Evolutionary conservation across 1,140 invertebrate genomes (phyloP), one percentile per base, ranked within the genome.

Genomic region (Diachasmimorpha longicaudata): DNA sequence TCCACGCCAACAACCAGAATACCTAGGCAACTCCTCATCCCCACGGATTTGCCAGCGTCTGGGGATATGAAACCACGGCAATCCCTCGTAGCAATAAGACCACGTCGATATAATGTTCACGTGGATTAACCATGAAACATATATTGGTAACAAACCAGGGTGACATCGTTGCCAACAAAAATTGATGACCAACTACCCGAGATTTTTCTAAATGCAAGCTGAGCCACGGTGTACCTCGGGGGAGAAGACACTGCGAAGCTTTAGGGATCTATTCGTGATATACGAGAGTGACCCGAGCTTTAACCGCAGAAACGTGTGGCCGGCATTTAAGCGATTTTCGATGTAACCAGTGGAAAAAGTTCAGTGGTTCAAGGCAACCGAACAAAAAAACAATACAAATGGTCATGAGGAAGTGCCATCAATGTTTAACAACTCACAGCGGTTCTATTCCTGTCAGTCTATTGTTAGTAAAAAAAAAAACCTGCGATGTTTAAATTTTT

Each of bases 221-320:
- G 21, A 63, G 58, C 58, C 4, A 25, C 5, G 58, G 25, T 23
- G 21, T 63, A 13, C 10, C 21, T 63, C 58, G 8, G 23, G 19
- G 13, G 6, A 63, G 63, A 71, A 25, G 11, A 70, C 16, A 58
- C 46, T 31, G 48, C 67, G 74, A 75, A 80, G 80, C 80, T 81
- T 82, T 74, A 9, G 75, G 77, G 81, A 80, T 80, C 72, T 75
- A 75, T 66, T 52, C 68, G 70, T 75, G 74, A 81, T 80, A 79
- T 78, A 73, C 58, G 48, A 66, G 48, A 19, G 71, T 73, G 71
- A 73, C 71, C 71, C 55, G 19, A 37, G 21, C 21, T 52, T 71
- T 9, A 25, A 19, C 14, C n/a, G 13, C 52, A 46, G 67, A 21
- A 44, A 42, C 58, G 58, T 70, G 42, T 44, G 37, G 68, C 42